Evolutionary conservation across 1,140 invertebrate species (phyloP).

Genomic region (Micrasema minimum): DNA sequence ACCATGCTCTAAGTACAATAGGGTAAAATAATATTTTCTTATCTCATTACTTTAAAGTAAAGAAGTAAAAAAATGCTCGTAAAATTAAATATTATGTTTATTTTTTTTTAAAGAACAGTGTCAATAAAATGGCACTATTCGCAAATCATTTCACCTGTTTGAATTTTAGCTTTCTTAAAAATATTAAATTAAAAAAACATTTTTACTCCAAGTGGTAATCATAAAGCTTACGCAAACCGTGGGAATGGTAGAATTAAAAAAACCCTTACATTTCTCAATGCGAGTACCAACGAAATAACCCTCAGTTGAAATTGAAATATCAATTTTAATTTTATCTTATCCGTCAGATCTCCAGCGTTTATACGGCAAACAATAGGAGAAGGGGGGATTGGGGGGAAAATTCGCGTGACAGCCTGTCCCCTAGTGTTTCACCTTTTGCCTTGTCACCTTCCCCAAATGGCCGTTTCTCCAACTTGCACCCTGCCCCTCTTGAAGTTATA

Average conservation of each 20-base stretch:
- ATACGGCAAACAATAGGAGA: slow-evolving; percentile 27
- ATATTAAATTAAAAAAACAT: too few relatives aligned
- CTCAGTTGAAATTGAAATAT: slow-evolving; percentile 33
- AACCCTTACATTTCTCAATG: slow-evolving; percentile 1
- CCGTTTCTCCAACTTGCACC: slow-evolving; percentile 35
- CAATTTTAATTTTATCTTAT: slow-evolving; percentile 35
- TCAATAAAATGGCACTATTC: too few relatives aligned
- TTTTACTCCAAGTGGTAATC: too few relatives aligned
- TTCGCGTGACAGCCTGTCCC: slow-evolving; percentile 32
- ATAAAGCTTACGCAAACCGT: not conserved
- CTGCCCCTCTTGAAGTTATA: not conserved
- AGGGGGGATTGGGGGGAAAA: slow-evolving; percentile 31
- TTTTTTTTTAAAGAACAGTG: too few relatives aligned
- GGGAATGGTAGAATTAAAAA: slow-evolving; percentile 4
- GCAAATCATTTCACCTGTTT: too few relatives aligned
- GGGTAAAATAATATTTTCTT: too few relatives aligned
- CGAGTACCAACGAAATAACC: not conserved
- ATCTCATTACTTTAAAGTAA: too few relatives aligned
- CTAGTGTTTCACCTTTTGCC: slow-evolving; percentile 34
- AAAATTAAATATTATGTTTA: too few relatives aligned
- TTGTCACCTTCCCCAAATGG: slow-evolving; percentile 36
- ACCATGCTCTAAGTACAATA: too few relatives aligned
- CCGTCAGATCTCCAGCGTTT: slow-evolving; percentile 32
- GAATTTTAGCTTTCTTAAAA: too few relatives aligned
- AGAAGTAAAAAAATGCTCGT: too few relatives aligned